Conservation (phyloP, 1,140 invertebrate genomes). For the Caenorhabditis remanei region DNA sequence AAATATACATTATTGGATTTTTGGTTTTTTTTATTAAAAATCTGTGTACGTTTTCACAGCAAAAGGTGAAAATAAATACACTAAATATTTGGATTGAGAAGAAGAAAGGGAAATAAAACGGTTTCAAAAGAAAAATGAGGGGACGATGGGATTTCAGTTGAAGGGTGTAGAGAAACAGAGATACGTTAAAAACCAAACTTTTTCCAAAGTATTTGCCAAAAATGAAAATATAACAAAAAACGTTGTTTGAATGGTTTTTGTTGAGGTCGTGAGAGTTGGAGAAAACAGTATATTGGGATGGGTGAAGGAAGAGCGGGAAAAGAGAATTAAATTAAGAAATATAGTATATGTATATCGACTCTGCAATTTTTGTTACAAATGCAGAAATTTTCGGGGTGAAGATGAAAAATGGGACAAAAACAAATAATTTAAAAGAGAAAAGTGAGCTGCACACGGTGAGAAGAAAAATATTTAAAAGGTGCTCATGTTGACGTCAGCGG, state of each 20-base stretch:
- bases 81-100: neutral
- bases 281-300: neutral
- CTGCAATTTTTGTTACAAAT: neutral
- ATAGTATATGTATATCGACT: slow-evolving; percentile 26
- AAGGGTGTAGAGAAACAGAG: slow-evolving; percentile 5
- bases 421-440: slow-evolving; percentile 50
- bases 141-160: neutral
- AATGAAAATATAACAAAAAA: neutral
- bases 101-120: neutral
- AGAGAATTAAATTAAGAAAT: slow-evolving; percentile 24
- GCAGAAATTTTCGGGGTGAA: neutral
- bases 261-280: slow-evolving; percentile 38
- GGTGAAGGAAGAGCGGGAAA: neutral
- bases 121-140: neutral
- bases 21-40: slow-evolving; percentile 4
- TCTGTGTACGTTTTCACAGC: slow-evolving; percentile 18
- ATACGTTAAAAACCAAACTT: slow-evolving; percentile 41
- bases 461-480: slow-evolving; percentile 52
- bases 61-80: slow-evolving; percentile 24
- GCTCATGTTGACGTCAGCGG: slow-evolving; percentile 66
- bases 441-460: neutral
- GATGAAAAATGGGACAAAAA: neutral
- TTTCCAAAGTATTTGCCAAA: slow-evolving; percentile 28
- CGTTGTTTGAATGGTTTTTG: neutral
- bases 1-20: neutral